These are phyloP conservation scores for Pecten maximus DNA, from an alignment of 2,888 invertebrate genomes.

Conservation along the genomic window DNA sequence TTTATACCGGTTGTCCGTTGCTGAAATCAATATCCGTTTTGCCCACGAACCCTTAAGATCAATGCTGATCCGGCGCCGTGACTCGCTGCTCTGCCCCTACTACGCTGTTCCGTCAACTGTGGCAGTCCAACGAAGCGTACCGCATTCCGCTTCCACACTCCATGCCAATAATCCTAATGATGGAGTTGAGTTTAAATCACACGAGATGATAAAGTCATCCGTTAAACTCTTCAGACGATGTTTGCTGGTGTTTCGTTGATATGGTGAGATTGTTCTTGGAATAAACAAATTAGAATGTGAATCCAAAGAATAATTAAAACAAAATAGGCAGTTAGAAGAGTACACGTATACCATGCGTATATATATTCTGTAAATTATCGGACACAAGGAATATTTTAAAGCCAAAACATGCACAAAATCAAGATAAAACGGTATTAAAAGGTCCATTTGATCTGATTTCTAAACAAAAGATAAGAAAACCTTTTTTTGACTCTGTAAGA, in stretches of 20 bases:
- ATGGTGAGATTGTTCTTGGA: neutral
- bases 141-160: slow-evolving; percentile 3
- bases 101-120: slow-evolving; percentile 3
- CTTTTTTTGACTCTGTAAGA: neutral
- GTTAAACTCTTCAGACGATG: neutral
- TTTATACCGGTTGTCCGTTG: slow-evolving; percentile 40
- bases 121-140: slow-evolving; percentile 28
- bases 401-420: neutral
- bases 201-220: neutral
- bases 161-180: slow-evolving; percentile 20
- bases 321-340: neutral
- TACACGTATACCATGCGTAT: neutral
- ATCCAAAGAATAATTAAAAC: neutral
- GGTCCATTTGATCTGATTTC: neutral
- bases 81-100: neutral
- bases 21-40: slow-evolving; percentile 51
- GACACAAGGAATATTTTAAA: neutral
- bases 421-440: neutral
- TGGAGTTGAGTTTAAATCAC: neutral
- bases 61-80: neutral
- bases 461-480: neutral
- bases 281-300: neutral
- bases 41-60: slow-evolving; percentile 29
- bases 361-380: neutral
- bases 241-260: neutral